phyloP scores from a whole-genome alignment of 2,797 vertebrate species.

The Tolypeutes matacus region DNA sequence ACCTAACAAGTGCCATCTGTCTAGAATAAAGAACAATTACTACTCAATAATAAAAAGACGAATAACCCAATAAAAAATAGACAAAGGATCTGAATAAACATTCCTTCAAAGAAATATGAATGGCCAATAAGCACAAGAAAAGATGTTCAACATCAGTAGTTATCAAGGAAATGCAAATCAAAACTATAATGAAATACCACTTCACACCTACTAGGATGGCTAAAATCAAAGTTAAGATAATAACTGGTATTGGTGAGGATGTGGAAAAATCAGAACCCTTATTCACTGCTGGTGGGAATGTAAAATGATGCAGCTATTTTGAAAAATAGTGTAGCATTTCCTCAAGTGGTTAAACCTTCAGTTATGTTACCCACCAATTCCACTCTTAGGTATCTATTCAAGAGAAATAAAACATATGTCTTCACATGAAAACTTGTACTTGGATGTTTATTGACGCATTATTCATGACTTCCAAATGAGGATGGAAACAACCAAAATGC shows the following conservation, averaged over 20 bases:
- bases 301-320: too few relatives aligned
- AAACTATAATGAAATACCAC: too few relatives aligned
- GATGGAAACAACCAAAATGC: too few relatives aligned
- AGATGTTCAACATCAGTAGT: neutral
- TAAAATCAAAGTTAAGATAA: neutral
- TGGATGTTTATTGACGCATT: too few relatives aligned
- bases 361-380: neutral
- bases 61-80: neutral
- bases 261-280: neutral
- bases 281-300: neutral
- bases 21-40: slow-evolving; percentile 13
- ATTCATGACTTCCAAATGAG: too few relatives aligned
- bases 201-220: neutral
- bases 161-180: too few relatives aligned
- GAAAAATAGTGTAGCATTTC: neutral
- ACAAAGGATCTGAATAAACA: neutral
- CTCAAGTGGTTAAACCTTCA: neutral
- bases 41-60: neutral
- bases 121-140: slow-evolving; percentile 1
- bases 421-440: too few relatives aligned
- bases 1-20: neutral
- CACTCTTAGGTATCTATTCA: too few relatives aligned
- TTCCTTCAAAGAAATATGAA: neutral
- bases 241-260: neutral
- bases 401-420: too few relatives aligned